These are phyloP conservation scores for Bovichtus diacanthus DNA, from an alignment of 2,797 vertebrate species.

Conservation along the genomic window DNA sequence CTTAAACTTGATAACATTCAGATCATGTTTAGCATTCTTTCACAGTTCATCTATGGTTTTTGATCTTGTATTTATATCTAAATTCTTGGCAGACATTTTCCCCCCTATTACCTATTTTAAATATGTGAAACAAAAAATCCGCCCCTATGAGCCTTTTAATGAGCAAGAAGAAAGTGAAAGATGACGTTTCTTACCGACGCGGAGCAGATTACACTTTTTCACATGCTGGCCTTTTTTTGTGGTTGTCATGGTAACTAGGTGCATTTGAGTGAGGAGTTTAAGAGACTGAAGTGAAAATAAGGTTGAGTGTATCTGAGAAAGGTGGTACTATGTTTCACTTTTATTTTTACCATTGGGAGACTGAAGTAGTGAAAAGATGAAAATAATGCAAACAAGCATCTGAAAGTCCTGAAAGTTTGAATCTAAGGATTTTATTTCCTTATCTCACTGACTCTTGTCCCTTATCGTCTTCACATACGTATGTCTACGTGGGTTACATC, in stretches of 20 bases:
- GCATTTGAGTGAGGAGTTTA: neutral
- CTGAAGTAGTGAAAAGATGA: neutral
- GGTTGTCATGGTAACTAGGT: constrained; percentile 46
- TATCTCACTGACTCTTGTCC: too few species aligned
- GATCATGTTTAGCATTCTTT: neutral
- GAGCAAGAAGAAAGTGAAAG: neutral
- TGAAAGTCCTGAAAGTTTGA: neutral
- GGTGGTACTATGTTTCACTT: neutral
- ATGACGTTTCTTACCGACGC: neutral
- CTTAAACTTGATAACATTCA: neutral
- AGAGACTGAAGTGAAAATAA: neutral
- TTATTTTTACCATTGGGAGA: neutral
- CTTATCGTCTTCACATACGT: too few species aligned
- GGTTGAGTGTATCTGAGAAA: neutral
- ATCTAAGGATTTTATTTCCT: neutral
- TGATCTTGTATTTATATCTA: constrained; percentile 4
- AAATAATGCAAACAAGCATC: neutral
- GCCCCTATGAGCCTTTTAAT: neutral
- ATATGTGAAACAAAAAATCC: neutral
- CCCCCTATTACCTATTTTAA: neutral
- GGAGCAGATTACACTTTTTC: neutral
- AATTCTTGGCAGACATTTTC: neutral
- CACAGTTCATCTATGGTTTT: neutral
- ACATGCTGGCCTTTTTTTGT: constrained; percentile 3
- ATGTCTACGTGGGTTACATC: too few species aligned